These are phyloP conservation scores for Crotalus horridus DNA, from an alignment of 2,113 vertebrate genomes.

Conservation along the genomic window DNA sequence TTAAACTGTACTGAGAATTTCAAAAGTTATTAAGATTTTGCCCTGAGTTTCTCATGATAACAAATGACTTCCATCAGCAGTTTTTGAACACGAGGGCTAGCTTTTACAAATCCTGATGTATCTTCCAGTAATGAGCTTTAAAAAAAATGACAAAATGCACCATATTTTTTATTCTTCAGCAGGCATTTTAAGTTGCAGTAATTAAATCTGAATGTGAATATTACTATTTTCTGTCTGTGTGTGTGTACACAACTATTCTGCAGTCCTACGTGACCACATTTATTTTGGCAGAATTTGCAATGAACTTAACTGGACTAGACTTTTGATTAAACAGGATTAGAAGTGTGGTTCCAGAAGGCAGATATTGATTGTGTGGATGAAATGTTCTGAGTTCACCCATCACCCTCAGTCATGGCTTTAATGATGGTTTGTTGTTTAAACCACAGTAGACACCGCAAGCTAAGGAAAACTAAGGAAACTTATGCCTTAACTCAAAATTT, in stretches of 20 bases:
- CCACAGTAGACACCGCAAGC: background rate
- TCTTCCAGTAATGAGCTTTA: background rate
- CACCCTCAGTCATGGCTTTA: background rate
- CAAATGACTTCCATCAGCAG: background rate
- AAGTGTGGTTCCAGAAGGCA: background rate
- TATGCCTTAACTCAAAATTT: background rate
- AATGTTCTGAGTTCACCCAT: background rate
- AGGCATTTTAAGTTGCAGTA: background rate
- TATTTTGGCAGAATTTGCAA: no score
- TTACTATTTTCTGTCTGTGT: background rate
- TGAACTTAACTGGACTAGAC: background rate
- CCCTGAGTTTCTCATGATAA: background rate
- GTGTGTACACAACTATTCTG: background rate
- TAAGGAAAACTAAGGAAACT: background rate
- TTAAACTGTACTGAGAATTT: background rate
- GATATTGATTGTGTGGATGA: background rate
- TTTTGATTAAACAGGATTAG: background rate
- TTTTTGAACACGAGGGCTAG: background rate
- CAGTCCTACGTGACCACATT: background rate
- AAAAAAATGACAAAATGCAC: background rate
- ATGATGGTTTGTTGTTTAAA: background rate
- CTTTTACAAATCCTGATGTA: background rate
- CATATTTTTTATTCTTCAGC: background rate
- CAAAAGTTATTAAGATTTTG: background rate
- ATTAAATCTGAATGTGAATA: background rate